Evolutionary conservation across 2,888 invertebrate species (phyloP), one percentile per base, ranked within the genome.

Genomic region (Tachystola acroxantha): DNA sequence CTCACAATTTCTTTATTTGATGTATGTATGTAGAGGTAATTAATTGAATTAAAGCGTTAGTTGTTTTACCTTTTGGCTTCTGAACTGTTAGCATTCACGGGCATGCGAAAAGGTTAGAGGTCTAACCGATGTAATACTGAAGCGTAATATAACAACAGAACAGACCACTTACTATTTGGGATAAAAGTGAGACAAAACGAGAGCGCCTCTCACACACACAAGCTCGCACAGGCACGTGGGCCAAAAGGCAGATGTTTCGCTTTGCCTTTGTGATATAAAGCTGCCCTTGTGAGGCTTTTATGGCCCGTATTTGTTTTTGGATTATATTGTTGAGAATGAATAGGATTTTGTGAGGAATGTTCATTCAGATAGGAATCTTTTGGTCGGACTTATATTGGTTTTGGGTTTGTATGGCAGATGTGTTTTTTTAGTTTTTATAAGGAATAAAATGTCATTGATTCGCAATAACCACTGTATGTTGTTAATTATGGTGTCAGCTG

Each of bases 281-380:
- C 24, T 1, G 20, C n/a, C 2, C n/a, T 24, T 24, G 24, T n/a
- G 24, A 24, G 24, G 12, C 29, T 27, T 26, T 14, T 14, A 13
- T 31, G 25, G 25, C 14, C 16, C 7, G 33, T 22, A 34, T 38
- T 38, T 38, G 38, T 38, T 38, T 38, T 34, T 37, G 16, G 19
- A 12, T 34, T 34, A 38, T 34, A 38, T 34, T 38, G 38, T 38
- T 30, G 14, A 20, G 30, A 24, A 34, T 38, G 38, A 34, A 34
- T 31, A 30, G 34, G 12, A 34, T 34, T 25, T 38, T 34, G 38
- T 24, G 16, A 38, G 25, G 29, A 38, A 34, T 34, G 24, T 12
- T 34, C 30, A 38, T 37, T 30, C 38, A 30, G 33, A 38, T 38
- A 19, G 3, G 11, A 6, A 34, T 38, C 34, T 38, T 11, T 13